A percentile compares a stretch with the other conserved stretches of the same genome.
Conservation (phyloP, 2,888 invertebrate species). For the Drosophila affinis region DNA sequence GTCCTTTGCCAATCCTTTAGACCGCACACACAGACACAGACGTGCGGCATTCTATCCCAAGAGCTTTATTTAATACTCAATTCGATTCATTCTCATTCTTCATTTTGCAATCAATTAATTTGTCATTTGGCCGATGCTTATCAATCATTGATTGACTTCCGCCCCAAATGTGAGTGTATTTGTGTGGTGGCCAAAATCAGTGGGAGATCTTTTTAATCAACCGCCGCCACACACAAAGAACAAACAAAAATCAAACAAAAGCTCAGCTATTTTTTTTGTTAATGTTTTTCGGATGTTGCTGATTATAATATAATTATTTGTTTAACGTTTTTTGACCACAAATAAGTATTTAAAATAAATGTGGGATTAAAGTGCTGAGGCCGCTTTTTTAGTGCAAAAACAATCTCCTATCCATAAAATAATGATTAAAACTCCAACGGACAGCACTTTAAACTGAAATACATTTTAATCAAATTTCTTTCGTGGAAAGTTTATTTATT, state of each 20-base stretch:
- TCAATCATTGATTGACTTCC: slow-evolving; percentile 45
- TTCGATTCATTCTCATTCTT: background rate
- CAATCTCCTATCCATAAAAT: slow-evolving; percentile 8
- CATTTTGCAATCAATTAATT: slow-evolving; percentile 65
- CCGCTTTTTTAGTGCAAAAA: background rate
- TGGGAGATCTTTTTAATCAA: slow-evolving; percentile 36
- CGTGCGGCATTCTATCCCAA: slow-evolving; percentile 37
- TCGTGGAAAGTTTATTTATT: slow-evolving; percentile 24
- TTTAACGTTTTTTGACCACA: slow-evolving; percentile 16
- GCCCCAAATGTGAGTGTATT: slow-evolving; percentile 39
- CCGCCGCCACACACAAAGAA: slow-evolving; percentile 44
- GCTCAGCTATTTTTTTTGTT: slow-evolving; percentile 33
- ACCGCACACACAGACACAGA: slow-evolving; percentile 32
- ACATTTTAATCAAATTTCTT: slow-evolving; percentile 33
- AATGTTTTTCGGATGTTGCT: slow-evolving; percentile 48
- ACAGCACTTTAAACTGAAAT: slow-evolving; percentile 32
- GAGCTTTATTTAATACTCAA: slow-evolving; percentile 11
- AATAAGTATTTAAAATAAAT: slow-evolving; percentile 36
- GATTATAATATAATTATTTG: slow-evolving; percentile 35
- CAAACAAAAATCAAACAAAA: slow-evolving; percentile 34
- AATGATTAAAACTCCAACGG: slow-evolving; percentile 18
- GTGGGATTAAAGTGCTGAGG: slow-evolving; percentile 6
- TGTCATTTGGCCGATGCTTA: slow-evolving; percentile 65
- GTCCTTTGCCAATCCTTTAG: slow-evolving; percentile 29
- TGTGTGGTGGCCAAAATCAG: slow-evolving; percentile 7